These are phyloP conservation scores for Cygnus atratus DNA, from an alignment of 2,113 vertebrate species.

Conservation along the genomic window DNA sequence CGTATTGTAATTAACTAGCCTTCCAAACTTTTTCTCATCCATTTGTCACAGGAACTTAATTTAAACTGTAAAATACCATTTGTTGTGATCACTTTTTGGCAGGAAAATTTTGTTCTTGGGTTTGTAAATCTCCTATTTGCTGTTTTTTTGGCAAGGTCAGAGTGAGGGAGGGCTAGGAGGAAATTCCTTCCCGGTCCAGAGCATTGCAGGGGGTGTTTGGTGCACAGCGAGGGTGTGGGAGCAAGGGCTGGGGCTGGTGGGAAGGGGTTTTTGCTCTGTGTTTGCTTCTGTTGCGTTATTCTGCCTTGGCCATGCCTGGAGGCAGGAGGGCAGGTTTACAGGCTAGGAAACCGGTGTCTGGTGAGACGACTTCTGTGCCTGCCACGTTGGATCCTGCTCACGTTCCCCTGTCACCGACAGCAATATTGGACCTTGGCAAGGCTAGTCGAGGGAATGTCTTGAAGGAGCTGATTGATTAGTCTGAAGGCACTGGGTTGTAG, in stretches of 20 bases:
- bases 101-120: not conserved
- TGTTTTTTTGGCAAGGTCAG: not conserved
- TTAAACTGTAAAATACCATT: not conserved
- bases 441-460: not conserved
- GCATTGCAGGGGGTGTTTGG: not conserved
- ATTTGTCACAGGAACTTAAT: not conserved
- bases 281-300: not conserved
- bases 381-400: not conserved
- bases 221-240: not conserved
- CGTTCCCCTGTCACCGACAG: not conserved
- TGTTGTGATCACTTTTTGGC: not conserved
- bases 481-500: not conserved
- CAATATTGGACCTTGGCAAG: not conserved
- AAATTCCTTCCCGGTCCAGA: not conserved
- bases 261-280: not conserved
- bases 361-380: not conserved
- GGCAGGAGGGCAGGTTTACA: not conserved
- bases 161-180: not conserved
- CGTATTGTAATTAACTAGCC: slow-evolving; percentile 20
- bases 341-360: not conserved
- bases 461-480: not conserved
- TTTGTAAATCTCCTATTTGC: fast-evolving
- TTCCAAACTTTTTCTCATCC: slow-evolving; percentile 15
- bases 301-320: not conserved
- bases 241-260: not conserved